These are phyloP conservation scores for Aricia agestis DNA, from an alignment of 1,140 invertebrate species.

Conservation along the genomic window DNA sequence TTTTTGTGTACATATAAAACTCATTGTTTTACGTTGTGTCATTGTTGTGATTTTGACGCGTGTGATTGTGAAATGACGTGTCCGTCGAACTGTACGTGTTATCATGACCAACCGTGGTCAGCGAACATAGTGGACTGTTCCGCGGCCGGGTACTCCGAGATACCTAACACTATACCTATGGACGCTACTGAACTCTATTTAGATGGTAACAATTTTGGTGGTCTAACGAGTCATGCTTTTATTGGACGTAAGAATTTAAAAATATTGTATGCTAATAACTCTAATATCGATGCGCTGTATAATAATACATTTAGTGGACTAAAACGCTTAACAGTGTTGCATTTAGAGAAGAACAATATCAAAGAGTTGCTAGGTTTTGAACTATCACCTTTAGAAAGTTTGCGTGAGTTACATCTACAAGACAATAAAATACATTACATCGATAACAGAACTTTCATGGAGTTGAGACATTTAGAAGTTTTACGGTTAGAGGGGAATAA, in stretches of 20 bases:
- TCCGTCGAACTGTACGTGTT: constrained; percentile 94
- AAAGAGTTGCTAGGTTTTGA: constrained; percentile 89
- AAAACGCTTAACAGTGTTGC: constrained; percentile 84
- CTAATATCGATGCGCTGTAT: constrained; percentile 88
- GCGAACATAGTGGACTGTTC: constrained; percentile 96
- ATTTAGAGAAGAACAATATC: constrained; percentile 91
- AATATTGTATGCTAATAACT: constrained; percentile 91
- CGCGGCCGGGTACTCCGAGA: constrained; percentile 84
- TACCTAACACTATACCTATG: constrained; percentile 93
- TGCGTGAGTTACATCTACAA: constrained; percentile 91
- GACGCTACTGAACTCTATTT: constrained; percentile 95
- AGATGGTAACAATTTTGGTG: constrained; percentile 92
- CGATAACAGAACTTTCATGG: constrained; percentile 89
- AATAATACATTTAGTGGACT: constrained; percentile 94
- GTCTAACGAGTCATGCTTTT: constrained; percentile 92
- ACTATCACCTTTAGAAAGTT: constrained; percentile 86
- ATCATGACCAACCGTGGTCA: constrained; percentile 95
- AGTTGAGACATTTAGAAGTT: constrained; percentile 88
- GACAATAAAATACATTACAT: constrained; percentile 90
- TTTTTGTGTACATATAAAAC: constrained; percentile 95
- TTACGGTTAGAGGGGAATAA: constrained; percentile 90
- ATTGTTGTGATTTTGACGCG: constrained; percentile 96
- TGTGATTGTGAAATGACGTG: constrained; percentile 98
- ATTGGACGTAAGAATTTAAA: constrained; percentile 92
- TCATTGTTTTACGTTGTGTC: constrained; percentile 94